A percentile compares a stretch with the other conserved stretches of the same genome.
Conservation (phyloP, 2,888 invertebrate species). For the Agriopis marginaria region DNA sequence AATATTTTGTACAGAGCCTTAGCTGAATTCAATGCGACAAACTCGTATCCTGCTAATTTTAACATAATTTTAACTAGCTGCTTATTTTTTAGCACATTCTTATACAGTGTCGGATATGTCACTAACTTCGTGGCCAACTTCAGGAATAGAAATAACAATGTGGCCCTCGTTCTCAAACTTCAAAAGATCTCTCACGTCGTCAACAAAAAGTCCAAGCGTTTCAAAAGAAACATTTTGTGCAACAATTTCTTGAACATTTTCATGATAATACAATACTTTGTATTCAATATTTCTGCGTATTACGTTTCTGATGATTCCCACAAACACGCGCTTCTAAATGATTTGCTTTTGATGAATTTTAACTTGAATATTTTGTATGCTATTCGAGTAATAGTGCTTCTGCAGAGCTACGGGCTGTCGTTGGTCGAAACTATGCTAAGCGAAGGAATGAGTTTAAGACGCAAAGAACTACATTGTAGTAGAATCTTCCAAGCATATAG, state of each 20-base stretch:
- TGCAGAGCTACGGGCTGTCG: slow-evolving; percentile 1
- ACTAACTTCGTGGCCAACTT: slow-evolving; percentile 7
- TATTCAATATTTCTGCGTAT: neutral
- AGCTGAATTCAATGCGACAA: neutral
- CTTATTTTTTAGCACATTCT: neutral
- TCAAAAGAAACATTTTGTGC: neutral
- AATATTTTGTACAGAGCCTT: neutral
- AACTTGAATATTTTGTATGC: slow-evolving; percentile 23
- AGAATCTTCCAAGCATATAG: slow-evolving; percentile 21
- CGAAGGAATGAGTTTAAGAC: neutral
- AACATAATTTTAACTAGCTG: neutral
- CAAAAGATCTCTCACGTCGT: slow-evolving; percentile 19
- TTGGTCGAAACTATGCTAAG: neutral
- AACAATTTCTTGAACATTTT: slow-evolving; percentile 15
- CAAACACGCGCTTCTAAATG: neutral
- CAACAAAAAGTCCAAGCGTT: neutral
- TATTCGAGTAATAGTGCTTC: slow-evolving; percentile 18
- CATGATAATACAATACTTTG: neutral
- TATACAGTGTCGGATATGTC: slow-evolving; percentile 9
- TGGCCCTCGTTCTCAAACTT: slow-evolving; percentile 15
- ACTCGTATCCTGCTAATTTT: neutral
- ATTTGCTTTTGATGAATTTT: slow-evolving; percentile 6
- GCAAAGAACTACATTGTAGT: slow-evolving; percentile 5
- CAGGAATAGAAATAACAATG: slow-evolving; percentile 11
- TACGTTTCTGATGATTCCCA: neutral